Percentiles rank a stretch among this genome's conserved stretches.
phyloP scores from a whole-genome alignment of 2,888 invertebrate genomes.

The Sceliomorpha sp. region DNA sequence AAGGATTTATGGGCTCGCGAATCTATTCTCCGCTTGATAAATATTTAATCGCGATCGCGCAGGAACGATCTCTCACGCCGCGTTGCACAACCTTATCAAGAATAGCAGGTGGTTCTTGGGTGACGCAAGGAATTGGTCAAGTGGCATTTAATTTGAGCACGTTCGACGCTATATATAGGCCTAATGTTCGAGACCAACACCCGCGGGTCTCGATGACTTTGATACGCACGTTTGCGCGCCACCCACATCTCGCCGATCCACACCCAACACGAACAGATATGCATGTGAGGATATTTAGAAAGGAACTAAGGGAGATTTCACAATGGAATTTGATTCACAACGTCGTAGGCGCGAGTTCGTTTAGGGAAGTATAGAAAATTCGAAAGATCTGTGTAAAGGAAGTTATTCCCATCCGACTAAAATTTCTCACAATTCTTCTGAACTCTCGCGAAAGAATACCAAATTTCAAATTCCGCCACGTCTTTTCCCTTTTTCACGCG shows the following conservation, averaged over 20 bases:
- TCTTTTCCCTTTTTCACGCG: no score
- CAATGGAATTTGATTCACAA: no score
- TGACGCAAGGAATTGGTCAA: slow-evolving; percentile 69
- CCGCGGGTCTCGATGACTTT: slow-evolving; percentile 49
- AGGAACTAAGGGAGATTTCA: slow-evolving; percentile 32
- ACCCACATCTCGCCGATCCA: slow-evolving; percentile 52
- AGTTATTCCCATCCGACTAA: no score
- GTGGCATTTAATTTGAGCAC: slow-evolving; percentile 70
- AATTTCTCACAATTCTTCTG: no score
- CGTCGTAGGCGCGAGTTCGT: no score
- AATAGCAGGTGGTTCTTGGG: slow-evolving; percentile 58
- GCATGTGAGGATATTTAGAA: slow-evolving; percentile 10
- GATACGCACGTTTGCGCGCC: slow-evolving; percentile 33
- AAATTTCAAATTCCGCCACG: no score
- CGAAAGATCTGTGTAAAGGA: no score
- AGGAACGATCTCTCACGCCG: slow-evolving; percentile 32
- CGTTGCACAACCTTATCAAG: slow-evolving; percentile 48
- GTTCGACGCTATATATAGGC: slow-evolving; percentile 30
- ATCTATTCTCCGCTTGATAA: slow-evolving; percentile 48
- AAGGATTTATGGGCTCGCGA: slow-evolving; percentile 40
- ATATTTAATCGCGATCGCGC: slow-evolving; percentile 38
- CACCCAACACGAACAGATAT: slow-evolving; percentile 21
- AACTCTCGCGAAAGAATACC: no score
- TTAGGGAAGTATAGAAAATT: no score
- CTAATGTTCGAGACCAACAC: slow-evolving; percentile 47